Conservation (phyloP, 2,797 vertebrate species). For the Channa striata region DNA sequence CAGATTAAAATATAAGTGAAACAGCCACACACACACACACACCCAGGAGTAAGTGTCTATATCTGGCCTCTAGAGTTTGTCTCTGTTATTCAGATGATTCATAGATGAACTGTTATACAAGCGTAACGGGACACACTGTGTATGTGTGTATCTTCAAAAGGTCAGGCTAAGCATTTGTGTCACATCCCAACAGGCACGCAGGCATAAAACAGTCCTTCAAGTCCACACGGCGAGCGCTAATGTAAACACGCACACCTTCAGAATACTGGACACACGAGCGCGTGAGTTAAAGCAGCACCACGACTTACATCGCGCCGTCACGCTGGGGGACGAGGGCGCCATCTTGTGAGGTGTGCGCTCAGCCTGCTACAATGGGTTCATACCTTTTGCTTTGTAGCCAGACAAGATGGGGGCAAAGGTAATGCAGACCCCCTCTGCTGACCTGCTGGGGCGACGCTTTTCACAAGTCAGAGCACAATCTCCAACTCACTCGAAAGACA, state of each 20-base stretch:
- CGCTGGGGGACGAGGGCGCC: too few relatives aligned
- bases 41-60: constrained; percentile 29
- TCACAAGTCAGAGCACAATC: too few relatives aligned
- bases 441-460: too few relatives aligned
- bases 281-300: neutral
- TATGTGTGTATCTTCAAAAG: constrained; percentile 53
- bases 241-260: constrained; percentile 8
- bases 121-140: constrained; percentile 30
- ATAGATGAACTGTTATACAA: constrained; percentile 74
- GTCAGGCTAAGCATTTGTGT: constrained; percentile 57
- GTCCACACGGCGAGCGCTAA: too few relatives aligned
- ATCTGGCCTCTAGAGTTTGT: constrained; percentile 52
- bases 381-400: too few relatives aligned
- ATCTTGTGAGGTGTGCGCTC: too few relatives aligned
- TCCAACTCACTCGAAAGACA: too few relatives aligned
- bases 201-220: constrained; percentile 42
- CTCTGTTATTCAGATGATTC: constrained; percentile 78
- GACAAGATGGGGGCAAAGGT: too few relatives aligned
- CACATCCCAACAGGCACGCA: constrained; percentile 31
- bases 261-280: constrained; percentile 4
- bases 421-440: too few relatives aligned
- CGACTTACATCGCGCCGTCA: too few relatives aligned
- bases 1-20: constrained; percentile 11
- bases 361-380: too few relatives aligned
- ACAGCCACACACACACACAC: constrained; percentile 2